Conservation (phyloP, 2,888 invertebrate species). For the Automeris io region DNA sequence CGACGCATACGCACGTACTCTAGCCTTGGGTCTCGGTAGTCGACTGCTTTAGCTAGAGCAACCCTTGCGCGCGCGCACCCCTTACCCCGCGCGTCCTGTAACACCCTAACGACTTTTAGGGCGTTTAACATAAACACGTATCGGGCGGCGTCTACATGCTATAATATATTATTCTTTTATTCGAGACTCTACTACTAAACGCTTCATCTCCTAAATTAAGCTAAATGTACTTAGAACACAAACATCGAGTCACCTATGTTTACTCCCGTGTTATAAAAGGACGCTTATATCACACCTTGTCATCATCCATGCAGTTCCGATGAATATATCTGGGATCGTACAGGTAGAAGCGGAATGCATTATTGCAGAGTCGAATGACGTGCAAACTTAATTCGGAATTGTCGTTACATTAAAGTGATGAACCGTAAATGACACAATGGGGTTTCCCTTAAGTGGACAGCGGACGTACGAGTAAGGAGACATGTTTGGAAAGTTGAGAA, state of each 20-base stretch:
- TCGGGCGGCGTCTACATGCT: too few species aligned
- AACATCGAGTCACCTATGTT: not conserved
- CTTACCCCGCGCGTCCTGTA: too few species aligned
- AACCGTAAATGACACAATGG: not conserved
- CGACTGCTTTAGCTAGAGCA: too few species aligned
- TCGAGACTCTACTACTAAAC: too few species aligned
- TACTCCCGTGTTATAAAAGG: not conserved
- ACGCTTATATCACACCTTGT: not conserved
- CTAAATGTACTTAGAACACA: conserved; percentile 1
- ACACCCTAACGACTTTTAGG: too few species aligned
- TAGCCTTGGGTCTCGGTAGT: too few species aligned
- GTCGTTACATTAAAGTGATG: not conserved
- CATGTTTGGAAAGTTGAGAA: not conserved
- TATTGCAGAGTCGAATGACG: not conserved
- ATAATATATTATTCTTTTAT: too few species aligned
- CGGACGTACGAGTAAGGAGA: not conserved
- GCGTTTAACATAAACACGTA: too few species aligned
- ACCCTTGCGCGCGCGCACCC: too few species aligned
- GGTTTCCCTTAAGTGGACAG: not conserved
- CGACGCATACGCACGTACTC: too few species aligned
- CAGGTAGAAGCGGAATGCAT: not conserved
- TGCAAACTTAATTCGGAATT: not conserved
- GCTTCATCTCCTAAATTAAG: not conserved
- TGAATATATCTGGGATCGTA: not conserved
- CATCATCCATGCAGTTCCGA: not conserved